phyloP scores from a whole-genome alignment of 2,888 invertebrate genomes.

The Endotricha flammealis region DNA sequence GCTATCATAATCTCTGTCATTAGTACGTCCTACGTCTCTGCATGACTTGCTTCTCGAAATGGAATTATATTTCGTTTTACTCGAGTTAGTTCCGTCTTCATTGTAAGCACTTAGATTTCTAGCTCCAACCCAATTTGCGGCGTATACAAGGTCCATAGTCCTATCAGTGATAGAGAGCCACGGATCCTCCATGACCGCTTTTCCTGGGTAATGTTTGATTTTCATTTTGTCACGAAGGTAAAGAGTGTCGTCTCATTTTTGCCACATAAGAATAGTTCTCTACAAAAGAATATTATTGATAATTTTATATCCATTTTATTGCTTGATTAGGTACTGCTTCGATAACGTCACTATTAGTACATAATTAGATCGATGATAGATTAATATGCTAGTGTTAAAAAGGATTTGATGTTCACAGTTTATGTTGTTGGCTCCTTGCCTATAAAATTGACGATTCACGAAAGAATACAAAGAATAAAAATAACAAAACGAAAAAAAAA shows the following conservation, averaged over 20 bases:
- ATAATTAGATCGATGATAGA: too few species aligned
- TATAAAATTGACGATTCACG: too few species aligned
- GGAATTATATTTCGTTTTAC: conserved; percentile 59
- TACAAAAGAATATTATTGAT: conserved; percentile 18
- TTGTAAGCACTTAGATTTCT: conserved; percentile 69
- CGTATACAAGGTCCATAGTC: conserved; percentile 87
- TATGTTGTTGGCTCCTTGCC: too few species aligned
- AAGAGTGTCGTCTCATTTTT: conserved; percentile 18
- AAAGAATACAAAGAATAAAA: too few species aligned
- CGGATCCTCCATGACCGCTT: conserved; percentile 87
- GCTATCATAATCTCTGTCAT: conserved; percentile 45
- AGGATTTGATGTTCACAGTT: too few species aligned
- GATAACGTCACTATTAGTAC: too few species aligned
- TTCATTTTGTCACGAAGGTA: conserved; percentile 79
- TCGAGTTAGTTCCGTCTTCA: conserved; percentile 49
- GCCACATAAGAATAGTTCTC: conserved; percentile 20
- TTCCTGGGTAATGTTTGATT: conserved; percentile 90
- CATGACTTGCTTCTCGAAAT: conserved; percentile 74
- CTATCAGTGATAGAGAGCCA: conserved; percentile 82
- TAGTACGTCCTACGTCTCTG: conserved; percentile 60
- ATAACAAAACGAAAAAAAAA: too few species aligned
- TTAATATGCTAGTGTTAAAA: too few species aligned
- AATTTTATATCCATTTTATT: conserved; percentile 39
- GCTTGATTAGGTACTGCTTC: too few species aligned
- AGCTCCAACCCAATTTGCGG: conserved; percentile 91